Percentiles rank a stretch among this genome's conserved stretches.
Conservation (phyloP, 2,888 invertebrate species). For the Scotopteryx bipunctaria region DNA sequence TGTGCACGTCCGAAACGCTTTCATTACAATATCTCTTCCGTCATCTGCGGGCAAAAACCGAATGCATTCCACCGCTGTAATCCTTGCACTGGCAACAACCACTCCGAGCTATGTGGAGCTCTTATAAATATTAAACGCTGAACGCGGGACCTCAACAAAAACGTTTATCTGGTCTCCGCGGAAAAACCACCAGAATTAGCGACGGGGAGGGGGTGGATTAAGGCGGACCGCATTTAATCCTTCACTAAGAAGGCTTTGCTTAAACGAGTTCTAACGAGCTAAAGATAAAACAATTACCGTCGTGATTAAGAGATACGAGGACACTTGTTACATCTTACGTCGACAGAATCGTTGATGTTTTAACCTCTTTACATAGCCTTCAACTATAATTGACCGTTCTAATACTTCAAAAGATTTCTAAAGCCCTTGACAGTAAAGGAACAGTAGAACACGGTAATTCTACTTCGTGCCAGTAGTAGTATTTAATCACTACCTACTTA, state of each 20-base stretch:
- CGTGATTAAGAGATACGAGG: constrained; percentile 81
- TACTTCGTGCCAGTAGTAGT: no score
- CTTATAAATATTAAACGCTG: constrained; percentile 80
- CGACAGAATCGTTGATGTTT: constrained; percentile 52
- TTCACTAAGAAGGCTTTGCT: constrained; percentile 84
- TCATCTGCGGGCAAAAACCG: constrained; percentile 60
- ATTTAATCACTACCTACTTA: no score
- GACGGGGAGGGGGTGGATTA: constrained; percentile 78
- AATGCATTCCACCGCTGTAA: constrained; percentile 66
- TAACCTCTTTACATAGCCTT: constrained; percentile 35
- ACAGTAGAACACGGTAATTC: no score
- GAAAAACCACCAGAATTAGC: constrained; percentile 83
- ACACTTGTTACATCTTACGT: constrained; percentile 81
- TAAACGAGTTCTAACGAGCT: constrained; percentile 84
- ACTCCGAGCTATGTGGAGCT: constrained; percentile 66
- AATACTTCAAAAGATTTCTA: no score
- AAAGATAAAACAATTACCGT: constrained; percentile 83
- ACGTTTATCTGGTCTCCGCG: constrained; percentile 80
- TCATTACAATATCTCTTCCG: constrained; percentile 60
- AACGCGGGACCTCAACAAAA: constrained; percentile 73
- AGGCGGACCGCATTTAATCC: constrained; percentile 82
- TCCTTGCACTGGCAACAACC: constrained; percentile 69
- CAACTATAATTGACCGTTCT: background rate
- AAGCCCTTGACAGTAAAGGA: no score
- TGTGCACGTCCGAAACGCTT: constrained; percentile 50